Conservation (phyloP, 2,797 vertebrate species). For the Orestias chungarensis region DNA sequence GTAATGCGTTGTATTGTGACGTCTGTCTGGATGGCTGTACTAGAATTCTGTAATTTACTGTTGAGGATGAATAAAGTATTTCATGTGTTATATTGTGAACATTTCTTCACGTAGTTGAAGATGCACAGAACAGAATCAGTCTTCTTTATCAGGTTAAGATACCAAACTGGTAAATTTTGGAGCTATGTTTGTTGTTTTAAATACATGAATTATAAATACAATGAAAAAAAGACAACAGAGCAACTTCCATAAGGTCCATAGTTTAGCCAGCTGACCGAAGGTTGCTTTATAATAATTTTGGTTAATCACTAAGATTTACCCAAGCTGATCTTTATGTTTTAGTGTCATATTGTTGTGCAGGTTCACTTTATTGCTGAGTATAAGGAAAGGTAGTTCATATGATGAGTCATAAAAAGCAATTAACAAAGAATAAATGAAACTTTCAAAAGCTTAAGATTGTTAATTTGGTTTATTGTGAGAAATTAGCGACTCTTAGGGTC, state of each 20-base stretch:
- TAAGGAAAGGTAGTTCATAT: not conserved
- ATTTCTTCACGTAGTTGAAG: no score
- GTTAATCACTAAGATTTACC: not conserved
- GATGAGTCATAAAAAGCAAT: not conserved
- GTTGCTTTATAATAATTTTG: not conserved
- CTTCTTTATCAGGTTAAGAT: no score
- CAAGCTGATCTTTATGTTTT: not conserved
- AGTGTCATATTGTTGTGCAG: not conserved
- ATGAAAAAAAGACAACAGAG: no score
- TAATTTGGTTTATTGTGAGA: not conserved
- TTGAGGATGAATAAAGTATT: no score
- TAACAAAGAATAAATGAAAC: not conserved
- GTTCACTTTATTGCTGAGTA: not conserved
- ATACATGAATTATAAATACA: no score
- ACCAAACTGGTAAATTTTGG: no score
- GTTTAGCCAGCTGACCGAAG: not conserved
- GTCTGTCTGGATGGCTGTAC: no score
- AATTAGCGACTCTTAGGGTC: not conserved
- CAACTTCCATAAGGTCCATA: not conserved
- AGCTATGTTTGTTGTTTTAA: no score
- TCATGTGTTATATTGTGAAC: no score
- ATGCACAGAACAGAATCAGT: no score
- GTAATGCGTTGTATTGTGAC: no score
- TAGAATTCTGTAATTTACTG: no score
- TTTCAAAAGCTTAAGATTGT: not conserved